A percentile compares a stretch with the other conserved stretches of the same genome.
Conservation (phyloP, 2,113 vertebrate genomes). For the Caracal caracal region DNA sequence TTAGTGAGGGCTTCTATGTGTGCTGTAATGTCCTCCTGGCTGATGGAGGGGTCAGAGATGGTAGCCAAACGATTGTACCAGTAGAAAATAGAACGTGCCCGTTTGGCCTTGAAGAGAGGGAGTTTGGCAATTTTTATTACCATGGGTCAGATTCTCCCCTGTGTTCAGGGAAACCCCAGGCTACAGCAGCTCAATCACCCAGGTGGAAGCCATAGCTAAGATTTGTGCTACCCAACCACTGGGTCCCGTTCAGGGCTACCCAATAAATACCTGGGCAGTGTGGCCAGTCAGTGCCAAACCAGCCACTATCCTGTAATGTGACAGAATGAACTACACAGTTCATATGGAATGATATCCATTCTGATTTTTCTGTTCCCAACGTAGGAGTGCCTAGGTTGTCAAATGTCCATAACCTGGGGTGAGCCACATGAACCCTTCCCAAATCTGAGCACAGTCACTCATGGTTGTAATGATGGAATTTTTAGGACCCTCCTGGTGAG, state of each 20-base stretch:
- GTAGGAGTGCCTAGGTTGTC: neutral
- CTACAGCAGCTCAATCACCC: neutral
- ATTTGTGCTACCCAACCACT: neutral
- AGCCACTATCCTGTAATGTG: neutral
- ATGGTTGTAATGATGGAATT: neutral
- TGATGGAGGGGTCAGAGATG: neutral
- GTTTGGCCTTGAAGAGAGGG: neutral
- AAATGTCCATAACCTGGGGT: neutral
- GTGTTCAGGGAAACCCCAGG: neutral
- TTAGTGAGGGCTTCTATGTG: neutral
- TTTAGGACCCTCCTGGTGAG: neutral
- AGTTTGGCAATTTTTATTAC: neutral
- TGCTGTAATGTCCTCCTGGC: neutral
- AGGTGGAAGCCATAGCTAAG: neutral
- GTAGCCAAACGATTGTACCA: neutral
- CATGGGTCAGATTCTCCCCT: neutral
- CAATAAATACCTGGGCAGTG: neutral
- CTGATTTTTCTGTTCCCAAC: neutral
- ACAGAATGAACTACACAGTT: neutral
- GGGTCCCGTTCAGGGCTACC: neutral
- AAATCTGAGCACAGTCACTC: neutral
- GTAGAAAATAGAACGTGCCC: neutral
- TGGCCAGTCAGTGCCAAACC: neutral
- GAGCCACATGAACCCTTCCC: neutral
- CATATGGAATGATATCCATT: neutral